Conservation (phyloP, 2,888 invertebrate species). For the Crocallis elinguaria region DNA sequence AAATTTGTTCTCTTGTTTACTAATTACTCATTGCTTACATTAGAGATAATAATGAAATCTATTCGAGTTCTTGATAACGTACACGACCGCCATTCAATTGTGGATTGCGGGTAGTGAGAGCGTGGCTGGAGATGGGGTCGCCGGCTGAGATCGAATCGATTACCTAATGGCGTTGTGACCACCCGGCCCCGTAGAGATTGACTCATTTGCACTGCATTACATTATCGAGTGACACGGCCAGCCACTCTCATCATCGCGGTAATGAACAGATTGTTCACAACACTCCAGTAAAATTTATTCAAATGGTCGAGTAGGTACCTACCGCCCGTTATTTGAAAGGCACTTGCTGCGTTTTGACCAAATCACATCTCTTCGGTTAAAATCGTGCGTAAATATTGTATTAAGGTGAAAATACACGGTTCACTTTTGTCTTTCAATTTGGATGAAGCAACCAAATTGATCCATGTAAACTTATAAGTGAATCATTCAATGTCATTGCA, state of each 20-base stretch:
- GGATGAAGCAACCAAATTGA: no score
- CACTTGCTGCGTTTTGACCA: constrained; percentile 8
- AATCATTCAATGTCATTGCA: no score
- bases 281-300: constrained; percentile 49
- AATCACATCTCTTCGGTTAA: neutral
- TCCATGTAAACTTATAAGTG: no score
- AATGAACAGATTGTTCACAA: constrained; percentile 70
- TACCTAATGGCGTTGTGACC: constrained; percentile 78
- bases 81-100: constrained; percentile 48
- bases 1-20: no score
- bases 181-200: constrained; percentile 78
- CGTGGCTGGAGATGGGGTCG: constrained; percentile 49
- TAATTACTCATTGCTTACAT: neutral
- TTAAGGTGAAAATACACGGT: neutral
- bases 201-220: constrained; percentile 85
- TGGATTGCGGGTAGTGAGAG: constrained; percentile 36
- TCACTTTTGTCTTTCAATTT: no score
- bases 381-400: neutral
- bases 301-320: constrained; percentile 32
- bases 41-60: constrained; percentile 46
- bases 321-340: constrained; percentile 23
- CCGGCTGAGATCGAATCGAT: constrained; percentile 71
- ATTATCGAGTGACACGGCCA: constrained; percentile 80
- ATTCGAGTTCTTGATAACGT: constrained; percentile 49
- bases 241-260: constrained; percentile 80